Conservation (phyloP, 2,888 invertebrate species). For the Erynnis tages region DNA sequence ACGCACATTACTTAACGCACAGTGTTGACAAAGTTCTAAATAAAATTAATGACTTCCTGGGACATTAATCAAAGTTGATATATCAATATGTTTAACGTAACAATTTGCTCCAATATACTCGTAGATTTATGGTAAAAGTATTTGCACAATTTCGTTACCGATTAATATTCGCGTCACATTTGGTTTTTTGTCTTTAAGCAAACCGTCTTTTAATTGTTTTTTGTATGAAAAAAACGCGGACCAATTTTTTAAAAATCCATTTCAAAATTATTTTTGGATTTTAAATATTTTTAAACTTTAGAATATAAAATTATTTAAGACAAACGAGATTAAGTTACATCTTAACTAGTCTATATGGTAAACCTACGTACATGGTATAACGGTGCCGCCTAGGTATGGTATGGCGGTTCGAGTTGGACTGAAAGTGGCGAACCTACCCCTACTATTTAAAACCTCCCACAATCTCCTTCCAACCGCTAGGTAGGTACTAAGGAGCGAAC, state of each 20-base stretch:
- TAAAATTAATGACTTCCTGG: neutral
- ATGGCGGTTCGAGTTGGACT: constrained; percentile 53
- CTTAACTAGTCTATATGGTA: too few relatives aligned
- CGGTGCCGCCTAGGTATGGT: constrained; percentile 39
- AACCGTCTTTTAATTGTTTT: too few relatives aligned
- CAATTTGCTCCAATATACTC: neutral
- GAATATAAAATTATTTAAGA: too few relatives aligned
- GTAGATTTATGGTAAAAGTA: neutral
- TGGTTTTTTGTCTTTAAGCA: neutral
- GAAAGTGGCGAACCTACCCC: constrained; percentile 46
- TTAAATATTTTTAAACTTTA: too few relatives aligned
- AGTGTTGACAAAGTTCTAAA: too few relatives aligned
- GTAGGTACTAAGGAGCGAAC: constrained; percentile 28
- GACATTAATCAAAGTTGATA: neutral
- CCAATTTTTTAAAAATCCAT: too few relatives aligned
- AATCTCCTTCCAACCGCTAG: constrained; percentile 46
- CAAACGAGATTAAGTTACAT: too few relatives aligned
- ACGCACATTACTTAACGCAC: neutral
- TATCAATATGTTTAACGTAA: neutral
- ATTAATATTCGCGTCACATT: neutral
- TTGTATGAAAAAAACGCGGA: too few relatives aligned
- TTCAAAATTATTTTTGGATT: too few relatives aligned
- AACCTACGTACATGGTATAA: constrained; percentile 45
- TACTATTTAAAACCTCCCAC: constrained; percentile 55
- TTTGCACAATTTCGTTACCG: neutral